Evolutionary conservation across 2,888 invertebrate genomes (phyloP).

Genomic region (Oithona nana): DNA sequence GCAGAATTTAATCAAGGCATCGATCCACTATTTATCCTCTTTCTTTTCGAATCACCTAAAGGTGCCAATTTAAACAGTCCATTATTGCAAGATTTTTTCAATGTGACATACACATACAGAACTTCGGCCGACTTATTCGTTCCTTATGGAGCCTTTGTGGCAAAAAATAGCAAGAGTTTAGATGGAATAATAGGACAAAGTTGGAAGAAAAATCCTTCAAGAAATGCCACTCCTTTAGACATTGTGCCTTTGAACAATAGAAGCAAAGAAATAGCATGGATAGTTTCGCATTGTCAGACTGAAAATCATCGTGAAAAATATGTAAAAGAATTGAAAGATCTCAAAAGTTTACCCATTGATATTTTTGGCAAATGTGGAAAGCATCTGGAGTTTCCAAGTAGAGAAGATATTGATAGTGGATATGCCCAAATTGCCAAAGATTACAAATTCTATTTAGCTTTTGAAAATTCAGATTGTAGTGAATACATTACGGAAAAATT

Average conservation of each 20-base stretch:
- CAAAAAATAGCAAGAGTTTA: too few relatives aligned
- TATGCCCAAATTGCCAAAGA: not conserved
- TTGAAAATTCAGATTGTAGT: conserved; percentile 47
- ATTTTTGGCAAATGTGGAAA: not conserved
- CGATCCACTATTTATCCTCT: not conserved
- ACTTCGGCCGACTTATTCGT: not conserved
- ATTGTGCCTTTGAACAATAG: not conserved
- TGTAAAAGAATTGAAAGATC: not conserved
- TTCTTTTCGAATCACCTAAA: not conserved
- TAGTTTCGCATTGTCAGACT: not conserved
- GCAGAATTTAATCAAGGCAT: not conserved
- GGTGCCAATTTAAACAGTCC: not conserved
- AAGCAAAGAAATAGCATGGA: not conserved
- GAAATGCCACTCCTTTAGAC: too few relatives aligned
- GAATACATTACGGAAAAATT: conserved; percentile 51
- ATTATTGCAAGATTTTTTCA: not conserved
- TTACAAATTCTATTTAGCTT: conserved; percentile 47
- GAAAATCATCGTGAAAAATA: not conserved
- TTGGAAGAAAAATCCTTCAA: too few relatives aligned
- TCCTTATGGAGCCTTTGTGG: not conserved
- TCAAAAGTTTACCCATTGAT: not conserved
- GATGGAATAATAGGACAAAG: too few relatives aligned
- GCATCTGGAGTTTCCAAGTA: not conserved
- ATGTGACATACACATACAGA: not conserved
- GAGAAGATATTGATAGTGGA: not conserved